Evolutionary conservation across 2,888 invertebrate species (phyloP).

Genomic region (Parnassius mnemosyne): DNA sequence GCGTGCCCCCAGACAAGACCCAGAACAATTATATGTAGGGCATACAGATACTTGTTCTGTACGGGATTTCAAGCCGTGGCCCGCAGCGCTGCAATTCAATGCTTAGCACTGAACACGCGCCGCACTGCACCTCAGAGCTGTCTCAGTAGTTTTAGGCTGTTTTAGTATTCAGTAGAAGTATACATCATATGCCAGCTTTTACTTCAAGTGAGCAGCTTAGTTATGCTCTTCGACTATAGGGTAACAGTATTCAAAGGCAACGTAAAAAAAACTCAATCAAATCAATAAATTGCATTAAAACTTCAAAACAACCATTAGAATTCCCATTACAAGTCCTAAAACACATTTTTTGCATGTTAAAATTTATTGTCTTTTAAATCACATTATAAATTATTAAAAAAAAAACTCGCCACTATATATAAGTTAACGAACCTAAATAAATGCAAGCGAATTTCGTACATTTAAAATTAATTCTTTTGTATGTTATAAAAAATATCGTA

Average conservation of each 20-base stretch:
- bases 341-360: neutral
- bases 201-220: slow-evolving; percentile 22
- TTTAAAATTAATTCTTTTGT: slow-evolving; percentile 18
- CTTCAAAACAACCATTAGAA: slow-evolving; percentile 2
- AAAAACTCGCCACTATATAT: slow-evolving; percentile 10
- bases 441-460: slow-evolving; percentile 12
- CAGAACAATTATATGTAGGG: no score
- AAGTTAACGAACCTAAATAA: slow-evolving; percentile 20
- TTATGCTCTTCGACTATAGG: slow-evolving; percentile 20
- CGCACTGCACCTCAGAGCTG: no score
- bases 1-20: no score
- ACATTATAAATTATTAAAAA: slow-evolving; percentile 8
- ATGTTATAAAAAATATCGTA: slow-evolving; percentile 27
- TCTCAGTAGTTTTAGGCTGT: no score
- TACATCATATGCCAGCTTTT: slow-evolving; percentile 3
- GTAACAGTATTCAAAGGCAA: neutral
- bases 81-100: no score
- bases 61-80: no score
- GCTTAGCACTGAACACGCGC: no score
- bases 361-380: slow-evolving; percentile 8
- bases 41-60: no score
- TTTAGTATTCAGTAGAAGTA: no score
- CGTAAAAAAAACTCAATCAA: neutral
- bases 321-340: neutral
- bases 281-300: neutral